Evolutionary conservation across 2,797 vertebrate species (phyloP).

Genomic region (Perodicticus potto): DNA sequence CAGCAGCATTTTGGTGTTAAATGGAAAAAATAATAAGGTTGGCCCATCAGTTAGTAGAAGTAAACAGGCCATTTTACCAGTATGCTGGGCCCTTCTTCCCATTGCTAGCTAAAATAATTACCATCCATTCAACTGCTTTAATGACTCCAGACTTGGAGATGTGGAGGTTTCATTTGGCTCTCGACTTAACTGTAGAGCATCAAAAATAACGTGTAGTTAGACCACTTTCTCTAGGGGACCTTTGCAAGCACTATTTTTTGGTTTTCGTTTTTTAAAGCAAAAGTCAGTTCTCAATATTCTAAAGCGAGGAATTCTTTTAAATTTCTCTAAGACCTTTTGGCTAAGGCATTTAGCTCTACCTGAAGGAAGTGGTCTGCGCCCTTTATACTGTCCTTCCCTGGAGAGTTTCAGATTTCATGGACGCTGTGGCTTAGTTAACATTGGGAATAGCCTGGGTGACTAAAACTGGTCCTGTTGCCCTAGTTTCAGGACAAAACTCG

Average conservation of each 20-base stretch:
- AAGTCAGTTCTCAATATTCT: not conserved
- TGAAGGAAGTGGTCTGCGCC: not conserved
- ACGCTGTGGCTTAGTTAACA: not conserved
- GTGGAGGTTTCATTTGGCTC: conserved; percentile 26
- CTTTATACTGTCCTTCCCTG: not conserved
- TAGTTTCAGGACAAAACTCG: conserved; percentile 68
- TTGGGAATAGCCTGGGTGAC: conserved; percentile 57
- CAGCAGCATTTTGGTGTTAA: conserved; percentile 55
- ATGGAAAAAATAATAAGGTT: conserved; percentile 67
- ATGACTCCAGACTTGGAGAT: not conserved
- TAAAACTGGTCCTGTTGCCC: conserved; percentile 53
- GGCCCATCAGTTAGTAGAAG: conserved; percentile 43
- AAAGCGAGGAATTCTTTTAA: conserved; percentile 56
- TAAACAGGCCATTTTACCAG: conserved; percentile 27
- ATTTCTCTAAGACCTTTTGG: not conserved
- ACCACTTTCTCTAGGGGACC: not conserved
- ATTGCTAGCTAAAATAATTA: conserved; percentile 62
- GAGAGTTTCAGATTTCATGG: conserved; percentile 2
- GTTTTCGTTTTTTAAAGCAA: not conserved
- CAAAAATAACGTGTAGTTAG: conserved; percentile 53
- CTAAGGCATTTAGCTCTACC: not conserved
- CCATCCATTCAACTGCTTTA: conserved; percentile 57
- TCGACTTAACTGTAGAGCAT: conserved; percentile 45
- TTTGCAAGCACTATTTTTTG: not conserved
- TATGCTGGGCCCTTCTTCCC: not conserved